These are phyloP conservation scores for Chiroxiphia lanceolata DNA, from an alignment of 2,797 vertebrate species.

Conservation along the genomic window DNA sequence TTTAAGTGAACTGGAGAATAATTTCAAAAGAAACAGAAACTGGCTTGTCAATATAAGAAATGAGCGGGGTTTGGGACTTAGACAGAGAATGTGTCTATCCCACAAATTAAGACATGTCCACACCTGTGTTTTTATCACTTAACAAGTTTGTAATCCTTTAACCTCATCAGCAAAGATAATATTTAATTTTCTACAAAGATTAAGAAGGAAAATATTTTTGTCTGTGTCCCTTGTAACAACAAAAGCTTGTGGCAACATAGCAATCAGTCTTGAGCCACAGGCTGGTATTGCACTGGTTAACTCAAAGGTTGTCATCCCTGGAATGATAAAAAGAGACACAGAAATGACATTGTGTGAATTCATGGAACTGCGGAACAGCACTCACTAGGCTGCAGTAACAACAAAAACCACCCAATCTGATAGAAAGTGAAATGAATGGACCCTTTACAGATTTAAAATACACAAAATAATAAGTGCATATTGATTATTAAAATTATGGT, in stretches of 20 bases:
- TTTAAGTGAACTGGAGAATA: background rate
- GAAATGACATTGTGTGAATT: background rate
- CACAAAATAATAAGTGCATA: background rate
- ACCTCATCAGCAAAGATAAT: background rate
- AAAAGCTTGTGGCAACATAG: background rate
- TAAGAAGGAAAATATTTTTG: background rate
- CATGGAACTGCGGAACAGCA: background rate
- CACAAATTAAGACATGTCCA: background rate
- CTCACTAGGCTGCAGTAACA: background rate
- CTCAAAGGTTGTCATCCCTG: background rate
- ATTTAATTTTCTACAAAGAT: background rate
- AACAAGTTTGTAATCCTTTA: background rate
- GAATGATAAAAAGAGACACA: background rate
- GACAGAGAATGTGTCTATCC: background rate
- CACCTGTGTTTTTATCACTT: background rate
- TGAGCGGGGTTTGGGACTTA: rapidly evolving
- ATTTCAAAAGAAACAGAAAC: background rate
- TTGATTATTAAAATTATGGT: background rate
- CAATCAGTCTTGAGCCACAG: background rate
- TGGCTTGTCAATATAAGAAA: background rate
- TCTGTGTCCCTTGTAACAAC: background rate
- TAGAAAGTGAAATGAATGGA: background rate
- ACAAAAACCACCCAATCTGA: rapidly evolving
- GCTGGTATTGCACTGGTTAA: background rate
- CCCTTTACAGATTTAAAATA: background rate